Percentiles rank a stretch among this genome's conserved stretches.
phyloP scores from a whole-genome alignment of 2,113 vertebrate species.

The Haemorhous mexicanus region DNA sequence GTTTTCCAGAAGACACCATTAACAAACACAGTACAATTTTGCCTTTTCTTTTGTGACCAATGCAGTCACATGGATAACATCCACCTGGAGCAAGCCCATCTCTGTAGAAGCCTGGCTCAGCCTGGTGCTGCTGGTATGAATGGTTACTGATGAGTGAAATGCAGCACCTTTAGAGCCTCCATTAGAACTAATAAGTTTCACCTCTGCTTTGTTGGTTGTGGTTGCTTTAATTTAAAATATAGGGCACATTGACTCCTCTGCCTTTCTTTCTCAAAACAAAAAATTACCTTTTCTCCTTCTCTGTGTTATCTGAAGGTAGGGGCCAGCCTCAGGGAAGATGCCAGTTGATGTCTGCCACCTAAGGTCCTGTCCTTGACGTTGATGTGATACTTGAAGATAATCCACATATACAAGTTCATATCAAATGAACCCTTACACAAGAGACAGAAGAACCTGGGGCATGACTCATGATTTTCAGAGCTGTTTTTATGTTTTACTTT shows the following conservation, averaged over 20 bases:
- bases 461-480: background rate
- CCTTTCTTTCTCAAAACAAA: background rate
- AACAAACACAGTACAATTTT: background rate
- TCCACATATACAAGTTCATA: background rate
- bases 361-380: background rate
- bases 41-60: background rate
- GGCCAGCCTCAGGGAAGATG: background rate
- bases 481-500: background rate
- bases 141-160: background rate
- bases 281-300: background rate
- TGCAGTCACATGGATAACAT: background rate
- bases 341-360: background rate
- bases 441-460: background rate
- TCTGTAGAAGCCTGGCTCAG: background rate
- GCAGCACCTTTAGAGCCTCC: background rate
- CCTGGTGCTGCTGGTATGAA: background rate
- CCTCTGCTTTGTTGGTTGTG: background rate
- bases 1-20: background rate
- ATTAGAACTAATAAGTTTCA: background rate
- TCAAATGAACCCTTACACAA: background rate
- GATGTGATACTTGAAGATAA: background rate
- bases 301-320: background rate
- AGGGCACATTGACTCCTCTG: background rate
- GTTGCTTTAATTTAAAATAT: background rate
- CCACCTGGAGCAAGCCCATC: background rate